Base-by-base conservation (phyloP, 2,888 invertebrate genomes). In the Pammene fasciana region DNA sequence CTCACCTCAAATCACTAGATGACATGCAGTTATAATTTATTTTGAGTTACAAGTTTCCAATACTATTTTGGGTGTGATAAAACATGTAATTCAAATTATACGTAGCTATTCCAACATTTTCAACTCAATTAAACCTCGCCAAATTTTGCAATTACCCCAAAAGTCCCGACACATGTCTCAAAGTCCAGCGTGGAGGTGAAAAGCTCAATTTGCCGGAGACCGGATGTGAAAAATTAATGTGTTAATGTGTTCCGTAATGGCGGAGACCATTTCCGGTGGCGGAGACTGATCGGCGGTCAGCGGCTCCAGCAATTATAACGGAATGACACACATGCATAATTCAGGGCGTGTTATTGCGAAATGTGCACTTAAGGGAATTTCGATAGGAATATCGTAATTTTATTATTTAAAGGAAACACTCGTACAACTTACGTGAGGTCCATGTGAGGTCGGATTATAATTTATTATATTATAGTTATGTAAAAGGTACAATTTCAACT, bases 141-240 rank as follows among this genome's bases (percentile, higher is more conserved):
- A 36, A 62, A 67, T 14, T 55, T 70, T 46, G n/a, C 41, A 65
- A 60, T 65, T 65, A 60, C 41, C 57, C 50, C 54, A 59, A 65
- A 65, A 65, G 54, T 60, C 48, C 65, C 36, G 54, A 62, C 66
- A 57, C 61, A 50, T 66, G 60, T 61, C 65, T 61, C 43, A 64
- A 67, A 66, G 68, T 66, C 38, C 46, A 73, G 67, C 68, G 50
- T 56, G 55, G 72, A 75, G 75, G 75, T 83, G 82, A 82, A 84
- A 84, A 80, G 80, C 81, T 82, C 82, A 86, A 86, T 88, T 85
- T 79, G 81, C 79, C 79, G 75, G 82, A 78, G 79, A 77, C 78
- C 82, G 85, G 84, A 84, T 82, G 86, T 86, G 84, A 89, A 89
- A 88, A 87, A 89, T 89, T 88, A 86, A 89, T 87, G 85, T 80